Evolutionary conservation across 53 echinoderm and acorn worm species (phyloP), one percentile per base, ranked within the genome.

Genomic region (Antedon mediterranea): DNA sequence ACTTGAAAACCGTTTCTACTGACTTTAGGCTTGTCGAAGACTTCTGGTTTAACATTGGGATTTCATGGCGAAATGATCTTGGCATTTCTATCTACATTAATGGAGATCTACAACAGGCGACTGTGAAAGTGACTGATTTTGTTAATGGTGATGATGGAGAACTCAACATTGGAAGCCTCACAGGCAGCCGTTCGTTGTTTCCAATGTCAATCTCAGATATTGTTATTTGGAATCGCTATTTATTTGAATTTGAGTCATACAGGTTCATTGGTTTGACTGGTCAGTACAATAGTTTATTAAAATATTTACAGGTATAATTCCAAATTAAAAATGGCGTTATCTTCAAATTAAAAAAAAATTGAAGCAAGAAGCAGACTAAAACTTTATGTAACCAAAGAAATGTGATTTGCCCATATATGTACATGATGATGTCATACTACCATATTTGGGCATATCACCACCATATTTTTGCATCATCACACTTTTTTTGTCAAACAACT

Each of bases 261-360:
- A 80, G 85, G 2, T 86, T 77, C 73, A 43, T 97, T 2, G 98
- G 98, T 33, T 83, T 92, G 78, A 89, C 89, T 30, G 86, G 98
- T 97, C 78, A 78, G 78, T 43, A n/a, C n/a, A n/a, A n/a, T n/a
- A n/a, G n/a, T n/a, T n/a, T n/a, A n/a, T n/a, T n/a, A n/a, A n/a
- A n/a, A n/a, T n/a, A n/a, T n/a, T n/a, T n/a, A n/a, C n/a, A n/a
- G n/a, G n/a, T n/a, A n/a, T n/a, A n/a, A n/a, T n/a, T n/a, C n/a
- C n/a, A n/a, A n/a, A n/a, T n/a, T n/a, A n/a, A n/a, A n/a, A n/a
- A n/a, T n/a, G n/a, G n/a, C n/a, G n/a, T n/a, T n/a, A n/a, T n/a
- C n/a, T n/a, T n/a, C n/a, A n/a, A n/a, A n/a, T n/a, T n/a, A n/a
- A n/a, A n/a, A n/a, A n/a, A n/a, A n/a, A n/a, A n/a, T n/a, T n/a